These are phyloP conservation scores for Enteromius trimaculatus DNA, from an alignment of 2,797 vertebrate genomes.

Conservation along the genomic window DNA sequence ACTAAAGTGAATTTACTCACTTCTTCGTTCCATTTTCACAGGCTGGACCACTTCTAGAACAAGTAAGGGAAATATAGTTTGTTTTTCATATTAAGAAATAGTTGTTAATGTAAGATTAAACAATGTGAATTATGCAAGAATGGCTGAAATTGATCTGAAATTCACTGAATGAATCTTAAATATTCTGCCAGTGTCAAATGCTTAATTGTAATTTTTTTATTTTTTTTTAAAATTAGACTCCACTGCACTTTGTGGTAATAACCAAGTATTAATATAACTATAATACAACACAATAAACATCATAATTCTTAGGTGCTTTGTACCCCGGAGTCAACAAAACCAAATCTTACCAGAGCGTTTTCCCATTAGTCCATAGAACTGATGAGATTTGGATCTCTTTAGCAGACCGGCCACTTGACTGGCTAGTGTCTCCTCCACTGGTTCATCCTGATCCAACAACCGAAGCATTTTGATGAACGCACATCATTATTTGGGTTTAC, in stretches of 20 bases:
- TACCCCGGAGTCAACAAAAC: background rate
- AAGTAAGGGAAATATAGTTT: background rate
- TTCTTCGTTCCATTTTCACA: conserved; percentile 68
- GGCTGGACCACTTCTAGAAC: conserved; percentile 65
- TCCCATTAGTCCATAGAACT: conserved; percentile 89
- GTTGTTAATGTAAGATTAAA: background rate
- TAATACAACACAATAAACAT: background rate
- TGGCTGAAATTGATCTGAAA: background rate
- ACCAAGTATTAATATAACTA: background rate
- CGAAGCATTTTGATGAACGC: background rate
- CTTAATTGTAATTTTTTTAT: background rate
- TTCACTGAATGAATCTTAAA: background rate
- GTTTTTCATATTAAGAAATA: background rate
- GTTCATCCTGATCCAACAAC: conserved; percentile 64
- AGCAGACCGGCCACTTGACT: conserved; percentile 67
- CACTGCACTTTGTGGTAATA: background rate
- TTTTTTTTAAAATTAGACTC: background rate
- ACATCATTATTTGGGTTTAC: background rate
- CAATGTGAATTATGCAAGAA: too few relatives aligned
- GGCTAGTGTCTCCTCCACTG: conserved; percentile 58
- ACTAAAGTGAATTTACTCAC: conserved; percentile 66
- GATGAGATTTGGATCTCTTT: conserved; percentile 80
- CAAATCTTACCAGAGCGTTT: conserved; percentile 75
- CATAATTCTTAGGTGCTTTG: background rate
- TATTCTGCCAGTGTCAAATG: background rate